A percentile compares a stretch with the other conserved stretches of the same genome.
These are phyloP conservation scores for Psammodynastes pulverulentus DNA, from an alignment of 2,113 vertebrate genomes.

Conservation along the genomic window DNA sequence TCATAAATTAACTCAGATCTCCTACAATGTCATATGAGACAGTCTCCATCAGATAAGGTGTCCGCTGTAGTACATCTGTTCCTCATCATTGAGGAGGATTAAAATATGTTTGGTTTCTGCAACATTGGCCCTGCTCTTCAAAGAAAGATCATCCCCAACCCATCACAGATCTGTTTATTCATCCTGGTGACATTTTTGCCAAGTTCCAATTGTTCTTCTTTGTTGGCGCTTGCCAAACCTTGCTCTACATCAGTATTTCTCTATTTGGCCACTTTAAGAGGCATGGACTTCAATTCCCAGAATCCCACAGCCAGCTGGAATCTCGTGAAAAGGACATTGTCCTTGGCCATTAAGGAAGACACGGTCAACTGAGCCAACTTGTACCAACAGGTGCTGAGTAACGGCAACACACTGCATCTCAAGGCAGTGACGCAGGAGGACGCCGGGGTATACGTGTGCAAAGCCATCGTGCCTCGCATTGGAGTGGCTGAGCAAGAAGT, in stretches of 20 bases:
- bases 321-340: not conserved
- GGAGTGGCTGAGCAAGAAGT: constrained; percentile 81
- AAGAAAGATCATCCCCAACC: not conserved
- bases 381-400: constrained; percentile 81
- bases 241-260: not conserved
- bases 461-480: constrained; percentile 71
- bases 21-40: not conserved
- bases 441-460: constrained; percentile 83
- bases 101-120: not conserved
- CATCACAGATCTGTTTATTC: not conserved
- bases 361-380: not conserved
- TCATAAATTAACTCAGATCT: not conserved
- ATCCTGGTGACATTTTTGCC: not conserved
- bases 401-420: constrained; percentile 80
- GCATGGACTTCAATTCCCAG: not conserved
- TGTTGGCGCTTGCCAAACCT: not conserved
- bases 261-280: not conserved
- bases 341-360: not conserved
- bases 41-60: not conserved
- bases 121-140: not conserved
- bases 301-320: not conserved
- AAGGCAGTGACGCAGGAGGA: constrained; percentile 81
- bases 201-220: not conserved
- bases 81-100: not conserved
- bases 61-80: not conserved